Evolutionary conservation across 2,888 invertebrate genomes (phyloP).

Genomic region (Drosophila helvetica): DNA sequence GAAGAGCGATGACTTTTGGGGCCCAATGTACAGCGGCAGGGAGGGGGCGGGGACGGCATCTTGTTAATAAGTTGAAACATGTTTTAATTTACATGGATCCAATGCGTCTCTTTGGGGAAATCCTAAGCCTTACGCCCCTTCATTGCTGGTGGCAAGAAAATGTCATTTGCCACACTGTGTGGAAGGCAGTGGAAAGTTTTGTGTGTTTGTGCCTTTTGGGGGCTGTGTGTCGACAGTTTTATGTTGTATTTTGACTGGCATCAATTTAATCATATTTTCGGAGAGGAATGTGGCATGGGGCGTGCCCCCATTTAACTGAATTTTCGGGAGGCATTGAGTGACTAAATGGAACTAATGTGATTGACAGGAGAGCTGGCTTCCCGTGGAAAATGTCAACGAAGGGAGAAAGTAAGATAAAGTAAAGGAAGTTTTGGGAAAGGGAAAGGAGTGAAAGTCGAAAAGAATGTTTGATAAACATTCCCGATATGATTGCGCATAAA

Average conservation of each 20-base stretch:
- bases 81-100: slow-evolving; percentile 71
- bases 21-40: background rate
- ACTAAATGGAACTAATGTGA: slow-evolving; percentile 29
- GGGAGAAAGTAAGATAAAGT: background rate
- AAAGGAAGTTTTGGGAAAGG: too few relatives aligned
- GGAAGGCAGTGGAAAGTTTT: slow-evolving; percentile 28
- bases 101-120: background rate
- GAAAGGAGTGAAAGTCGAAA: background rate
- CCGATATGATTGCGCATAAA: background rate
- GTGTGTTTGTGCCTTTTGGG: slow-evolving; percentile 21
- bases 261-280: slow-evolving; percentile 65
- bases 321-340: slow-evolving; percentile 6
- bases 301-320: slow-evolving; percentile 17
- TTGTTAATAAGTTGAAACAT: slow-evolving; percentile 75
- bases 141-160: slow-evolving; percentile 7
- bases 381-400: background rate
- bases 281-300: slow-evolving; percentile 30
- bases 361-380: slow-evolving; percentile 11
- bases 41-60: slow-evolving; percentile 14
- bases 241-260: slow-evolving; percentile 60
- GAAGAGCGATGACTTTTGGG: slow-evolving; percentile 52
- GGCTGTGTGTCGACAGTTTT: slow-evolving; percentile 50
- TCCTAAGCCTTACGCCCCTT: background rate
- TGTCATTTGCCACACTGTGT: slow-evolving; percentile 34
- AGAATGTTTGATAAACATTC: background rate